These are phyloP conservation scores for Pogona vitticeps DNA, from an alignment of 2,113 vertebrate genomes.

Conservation along the genomic window DNA sequence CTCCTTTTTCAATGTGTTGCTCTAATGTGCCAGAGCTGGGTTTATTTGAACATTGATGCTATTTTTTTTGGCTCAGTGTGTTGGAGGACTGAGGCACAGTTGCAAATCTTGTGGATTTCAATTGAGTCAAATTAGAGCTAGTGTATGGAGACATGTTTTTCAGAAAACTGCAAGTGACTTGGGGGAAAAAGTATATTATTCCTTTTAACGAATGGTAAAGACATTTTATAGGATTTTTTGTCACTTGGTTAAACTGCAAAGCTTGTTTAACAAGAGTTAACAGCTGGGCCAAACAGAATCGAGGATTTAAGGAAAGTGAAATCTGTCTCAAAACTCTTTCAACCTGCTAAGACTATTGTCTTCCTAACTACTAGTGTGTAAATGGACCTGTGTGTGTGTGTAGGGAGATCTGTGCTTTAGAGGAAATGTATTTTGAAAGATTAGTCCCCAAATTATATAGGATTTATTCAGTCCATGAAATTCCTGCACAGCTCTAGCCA, in stretches of 20 bases:
- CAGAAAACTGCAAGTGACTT: too few relatives aligned
- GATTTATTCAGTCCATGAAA: background rate
- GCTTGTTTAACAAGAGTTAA: too few relatives aligned
- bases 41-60: slow-evolving; percentile 50
- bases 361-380: too few relatives aligned
- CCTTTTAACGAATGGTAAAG: background rate
- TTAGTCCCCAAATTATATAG: background rate
- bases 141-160: too few relatives aligned
- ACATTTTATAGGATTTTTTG: background rate
- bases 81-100: slow-evolving; percentile 36
- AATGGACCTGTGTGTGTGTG: too few relatives aligned
- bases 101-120: slow-evolving; percentile 1
- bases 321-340: background rate
- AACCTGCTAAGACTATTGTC: background rate
- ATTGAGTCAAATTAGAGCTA: background rate
- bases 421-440: background rate
- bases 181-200: too few relatives aligned
- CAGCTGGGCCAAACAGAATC: background rate
- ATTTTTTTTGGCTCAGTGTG: slow-evolving; percentile 39
- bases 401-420: too few relatives aligned
- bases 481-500: background rate
- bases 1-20: slow-evolving; percentile 5
- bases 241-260: background rate
- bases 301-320: background rate
- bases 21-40: slow-evolving; percentile 1